Percentiles rank a stretch among this genome's conserved stretches.
These are phyloP conservation scores for Eulimnadia texana DNA, from an alignment of 1,140 invertebrate species.

Conservation along the genomic window DNA sequence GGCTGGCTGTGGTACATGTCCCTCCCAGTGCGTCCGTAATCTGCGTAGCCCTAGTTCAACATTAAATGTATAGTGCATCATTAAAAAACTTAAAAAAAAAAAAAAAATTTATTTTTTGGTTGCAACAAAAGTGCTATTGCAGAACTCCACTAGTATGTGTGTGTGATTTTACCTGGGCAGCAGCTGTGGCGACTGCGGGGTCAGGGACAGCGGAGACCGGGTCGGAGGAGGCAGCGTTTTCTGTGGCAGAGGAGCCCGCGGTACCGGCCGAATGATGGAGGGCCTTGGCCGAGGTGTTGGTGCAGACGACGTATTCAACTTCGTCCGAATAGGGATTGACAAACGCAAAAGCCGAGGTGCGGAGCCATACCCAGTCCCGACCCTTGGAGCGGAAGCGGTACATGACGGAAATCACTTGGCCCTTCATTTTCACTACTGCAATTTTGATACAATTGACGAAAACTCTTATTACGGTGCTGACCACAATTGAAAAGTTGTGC, in stretches of 20 bases:
- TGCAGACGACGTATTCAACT: constrained; percentile 95
- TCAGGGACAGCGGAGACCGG: too few relatives aligned
- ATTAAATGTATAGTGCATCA: constrained; percentile 21
- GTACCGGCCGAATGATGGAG: constrained; percentile 32
- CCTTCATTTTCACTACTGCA: constrained; percentile 85
- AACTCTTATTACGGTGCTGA: too few relatives aligned
- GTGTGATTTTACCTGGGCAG: constrained; percentile 11
- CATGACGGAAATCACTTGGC: constrained; percentile 87
- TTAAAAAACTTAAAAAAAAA: constrained; percentile 13
- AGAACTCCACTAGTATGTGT: background rate
- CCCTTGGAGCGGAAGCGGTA: constrained; percentile 90
- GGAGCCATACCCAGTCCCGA: constrained; percentile 85
- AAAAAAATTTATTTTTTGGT: background rate
- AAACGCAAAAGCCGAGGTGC: constrained; percentile 91
- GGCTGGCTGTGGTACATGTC: constrained; percentile 32
- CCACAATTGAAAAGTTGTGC: too few relatives aligned
- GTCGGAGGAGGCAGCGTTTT: too few relatives aligned
- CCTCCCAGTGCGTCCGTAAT: constrained; percentile 51
- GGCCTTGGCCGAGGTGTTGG: constrained; percentile 75
- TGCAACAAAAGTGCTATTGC: background rate
- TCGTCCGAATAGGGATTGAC: constrained; percentile 94
- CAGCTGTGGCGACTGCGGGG: too few relatives aligned
- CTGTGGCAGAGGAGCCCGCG: background rate
- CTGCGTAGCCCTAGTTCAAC: constrained; percentile 32
- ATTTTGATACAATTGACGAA: too few relatives aligned